A percentile compares a stretch with the other conserved stretches of the same genome.
These are phyloP conservation scores for Aldabrachelys gigantea DNA, from an alignment of 2,113 vertebrate genomes.

Conservation along the genomic window DNA sequence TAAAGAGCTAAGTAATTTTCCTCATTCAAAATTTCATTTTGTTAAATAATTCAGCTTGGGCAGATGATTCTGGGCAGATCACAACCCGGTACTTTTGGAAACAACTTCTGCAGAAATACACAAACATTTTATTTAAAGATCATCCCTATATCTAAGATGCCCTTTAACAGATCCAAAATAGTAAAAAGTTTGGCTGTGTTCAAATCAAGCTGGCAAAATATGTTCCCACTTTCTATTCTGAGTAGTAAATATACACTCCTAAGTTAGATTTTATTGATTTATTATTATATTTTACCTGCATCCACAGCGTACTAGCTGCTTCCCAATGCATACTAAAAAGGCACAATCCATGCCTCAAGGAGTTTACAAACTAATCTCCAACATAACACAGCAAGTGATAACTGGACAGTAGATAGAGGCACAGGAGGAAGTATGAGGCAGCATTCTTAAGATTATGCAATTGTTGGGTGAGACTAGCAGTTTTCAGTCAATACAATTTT, in stretches of 20 bases:
- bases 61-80: not conserved
- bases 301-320: not conserved
- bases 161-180: not conserved
- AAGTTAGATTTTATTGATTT: not conserved
- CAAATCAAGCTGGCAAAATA: not conserved
- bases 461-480: not conserved
- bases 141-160: not conserved
- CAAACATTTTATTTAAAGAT: not conserved
- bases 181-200: not conserved
- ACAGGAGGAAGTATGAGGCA: not conserved
- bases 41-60: not conserved
- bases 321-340: not conserved
- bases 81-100: not conserved
- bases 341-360: not conserved
- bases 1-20: accelerated
- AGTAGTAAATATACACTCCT: not conserved
- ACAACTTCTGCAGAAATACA: not conserved
- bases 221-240: not conserved
- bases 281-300: not conserved
- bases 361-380: not conserved
- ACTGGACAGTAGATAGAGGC: not conserved
- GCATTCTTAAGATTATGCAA: not conserved
- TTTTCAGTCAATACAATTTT: not conserved
- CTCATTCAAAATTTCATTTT: not conserved
- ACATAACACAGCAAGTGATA: not conserved